Percentiles rank a stretch among this genome's conserved stretches.
Conservation (phyloP, 2,797 vertebrate genomes). For the Pitangus sulphuratus region DNA sequence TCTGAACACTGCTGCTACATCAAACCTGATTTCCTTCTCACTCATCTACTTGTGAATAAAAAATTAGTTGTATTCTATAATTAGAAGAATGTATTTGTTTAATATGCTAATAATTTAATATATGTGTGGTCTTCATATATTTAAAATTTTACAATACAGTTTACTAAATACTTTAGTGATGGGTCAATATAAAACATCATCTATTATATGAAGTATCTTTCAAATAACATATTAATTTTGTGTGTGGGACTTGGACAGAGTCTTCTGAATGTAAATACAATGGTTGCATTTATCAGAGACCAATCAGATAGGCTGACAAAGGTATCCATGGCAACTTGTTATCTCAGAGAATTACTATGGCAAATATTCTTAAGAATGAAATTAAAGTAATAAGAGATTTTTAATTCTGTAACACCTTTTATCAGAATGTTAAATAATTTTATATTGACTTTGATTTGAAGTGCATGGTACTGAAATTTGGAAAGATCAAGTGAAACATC, state of each 20-base stretch:
- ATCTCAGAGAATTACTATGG: not conserved
- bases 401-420: not conserved
- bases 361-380: not conserved
- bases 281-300: not conserved
- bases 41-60: not conserved
- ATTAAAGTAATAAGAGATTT: not conserved
- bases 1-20: not conserved
- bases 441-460: not conserved
- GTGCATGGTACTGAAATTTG: not conserved
- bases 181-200: not conserved
- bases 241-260: rapidly evolving
- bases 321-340: not conserved
- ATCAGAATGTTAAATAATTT: not conserved
- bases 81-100: not conserved
- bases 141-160: not conserved
- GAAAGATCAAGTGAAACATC: not conserved
- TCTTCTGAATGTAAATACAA: not conserved
- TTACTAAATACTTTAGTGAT: not conserved
- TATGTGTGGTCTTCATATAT: not conserved
- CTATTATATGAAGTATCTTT: not conserved
- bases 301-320: not conserved
- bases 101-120: not conserved
- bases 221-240: not conserved
- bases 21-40: not conserved
- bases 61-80: not conserved